phyloP scores from a whole-genome alignment of 1,140 invertebrate species.

The Linepithema humile region DNA sequence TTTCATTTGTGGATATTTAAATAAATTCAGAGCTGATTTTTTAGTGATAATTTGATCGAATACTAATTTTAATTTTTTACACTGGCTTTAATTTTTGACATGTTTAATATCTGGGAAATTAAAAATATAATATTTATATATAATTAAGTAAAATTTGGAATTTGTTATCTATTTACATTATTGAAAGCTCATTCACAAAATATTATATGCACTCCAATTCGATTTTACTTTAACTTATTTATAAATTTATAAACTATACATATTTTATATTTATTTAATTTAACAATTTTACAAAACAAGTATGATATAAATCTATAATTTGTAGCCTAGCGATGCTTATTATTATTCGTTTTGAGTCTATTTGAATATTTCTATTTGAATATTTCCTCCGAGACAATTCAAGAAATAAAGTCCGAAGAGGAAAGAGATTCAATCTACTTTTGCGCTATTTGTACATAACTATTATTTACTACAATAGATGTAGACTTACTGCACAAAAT shows the following conservation, averaged over 20 bases:
- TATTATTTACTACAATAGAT: conserved; percentile 18
- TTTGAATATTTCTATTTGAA: too few species aligned
- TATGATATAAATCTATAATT: neutral
- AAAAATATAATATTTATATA: neutral
- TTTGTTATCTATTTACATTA: neutral
- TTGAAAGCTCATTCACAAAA: neutral
- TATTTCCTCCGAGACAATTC: conserved; percentile 27
- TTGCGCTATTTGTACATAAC: neutral
- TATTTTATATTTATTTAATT: neutral
- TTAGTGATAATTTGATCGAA: neutral
- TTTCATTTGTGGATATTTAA: neutral
- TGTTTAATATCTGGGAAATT: neutral
- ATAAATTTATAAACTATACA: neutral
- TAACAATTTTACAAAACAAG: neutral
- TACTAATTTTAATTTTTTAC: neutral
- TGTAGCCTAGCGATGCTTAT: neutral
- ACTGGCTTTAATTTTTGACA: neutral
- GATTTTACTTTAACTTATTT: neutral
- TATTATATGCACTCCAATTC: neutral
- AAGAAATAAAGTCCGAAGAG: conserved; percentile 29
- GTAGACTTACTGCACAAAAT: conserved; percentile 1
- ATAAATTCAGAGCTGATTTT: neutral
- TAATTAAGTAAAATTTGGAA: neutral
- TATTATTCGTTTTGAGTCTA: conserved; percentile 13
- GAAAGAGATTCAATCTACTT: conserved; percentile 28